Evolutionary conservation across 1,140 invertebrate genomes (phyloP), one percentile per base, ranked within the genome.

Genomic region (Neuroterus valhalla): DNA sequence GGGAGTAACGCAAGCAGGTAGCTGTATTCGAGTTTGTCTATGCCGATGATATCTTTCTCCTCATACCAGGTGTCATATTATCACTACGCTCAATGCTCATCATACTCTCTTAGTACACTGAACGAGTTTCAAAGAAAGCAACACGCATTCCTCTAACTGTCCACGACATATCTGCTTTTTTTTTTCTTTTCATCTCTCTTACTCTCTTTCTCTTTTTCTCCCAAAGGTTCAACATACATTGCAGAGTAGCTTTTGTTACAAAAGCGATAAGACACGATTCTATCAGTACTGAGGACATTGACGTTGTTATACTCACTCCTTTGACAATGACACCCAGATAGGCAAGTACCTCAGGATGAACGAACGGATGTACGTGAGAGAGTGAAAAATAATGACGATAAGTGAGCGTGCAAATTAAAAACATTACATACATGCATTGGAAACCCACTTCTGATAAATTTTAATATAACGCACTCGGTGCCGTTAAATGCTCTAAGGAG

Each of bases 191-290:
- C n/a, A n/a, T n/a, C n/a, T n/a, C n/a, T n/a, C n/a, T n/a, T n/a
- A n/a, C n/a, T n/a, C 17, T 48, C 6, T 46, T 48, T 48, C 17
- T 48, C 46, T 48, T 48, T 48, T 48, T 48, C 17, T 48, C 46
- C 6, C 46, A 15, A 19, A 48, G 46, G 46, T 45, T 45, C 44
- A 45, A 45, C 44, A 45, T 14, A 45, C 11, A 45, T 11, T 45
- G 12, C 8, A 11, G 15, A 45, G 46, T 48, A 48, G n/a, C 46
- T 48, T 46, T 48, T 48, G 46, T 48, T 48, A n/a, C 46, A 15
- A 48, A 48, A 48, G 46, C 46, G 46, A 48, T 48, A 48, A 48
- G 46, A 48, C 46, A 48, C 46, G 46, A 48, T 48, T 48, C 46
- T 48, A 48, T 48, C 46, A 48, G 14, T 19, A n/a, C 15, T 17